Evolutionary conservation across 35 echinoderm and acorn worm species (phyloP).

Genomic region (Hemicentrotus pulcherrimus): DNA sequence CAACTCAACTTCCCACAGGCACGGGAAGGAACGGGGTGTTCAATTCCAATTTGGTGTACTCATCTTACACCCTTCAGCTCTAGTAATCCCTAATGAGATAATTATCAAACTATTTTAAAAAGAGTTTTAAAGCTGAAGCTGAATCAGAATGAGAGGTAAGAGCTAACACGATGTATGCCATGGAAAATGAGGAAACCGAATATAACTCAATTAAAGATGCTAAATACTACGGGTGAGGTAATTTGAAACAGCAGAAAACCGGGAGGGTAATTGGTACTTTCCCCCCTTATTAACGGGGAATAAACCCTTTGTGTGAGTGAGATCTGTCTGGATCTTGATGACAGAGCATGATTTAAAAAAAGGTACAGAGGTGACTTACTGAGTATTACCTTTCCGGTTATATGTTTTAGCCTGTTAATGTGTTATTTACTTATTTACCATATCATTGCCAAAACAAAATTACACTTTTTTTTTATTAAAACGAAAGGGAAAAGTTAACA

Average conservation of each 20-base stretch:
- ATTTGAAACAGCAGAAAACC: neutral
- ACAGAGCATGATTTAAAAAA: neutral
- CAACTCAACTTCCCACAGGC: neutral
- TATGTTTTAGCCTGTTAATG: neutral
- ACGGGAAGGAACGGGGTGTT: neutral
- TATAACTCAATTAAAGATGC: conserved; percentile 13
- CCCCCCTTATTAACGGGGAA: neutral
- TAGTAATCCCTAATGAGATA: conserved; percentile 5
- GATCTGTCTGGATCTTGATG: neutral
- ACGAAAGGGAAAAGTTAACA: too few species aligned
- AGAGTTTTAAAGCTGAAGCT: neutral
- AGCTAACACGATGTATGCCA: neutral
- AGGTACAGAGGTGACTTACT: neutral
- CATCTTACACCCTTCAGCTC: neutral
- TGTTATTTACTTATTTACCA: neutral
- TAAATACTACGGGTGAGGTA: neutral
- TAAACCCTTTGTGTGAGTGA: neutral
- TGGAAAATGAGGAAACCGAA: neutral
- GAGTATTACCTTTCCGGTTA: neutral
- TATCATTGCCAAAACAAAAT: too few species aligned
- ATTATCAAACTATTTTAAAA: neutral
- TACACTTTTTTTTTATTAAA: too few species aligned
- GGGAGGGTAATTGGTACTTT: neutral
- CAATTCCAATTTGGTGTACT: conserved; percentile 1
- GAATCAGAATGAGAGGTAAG: neutral